A percentile compares a stretch with the other conserved stretches of the same genome.
These are phyloP conservation scores for Centroberyx gerrardi DNA, from an alignment of 2,797 vertebrate species.

Conservation along the genomic window DNA sequence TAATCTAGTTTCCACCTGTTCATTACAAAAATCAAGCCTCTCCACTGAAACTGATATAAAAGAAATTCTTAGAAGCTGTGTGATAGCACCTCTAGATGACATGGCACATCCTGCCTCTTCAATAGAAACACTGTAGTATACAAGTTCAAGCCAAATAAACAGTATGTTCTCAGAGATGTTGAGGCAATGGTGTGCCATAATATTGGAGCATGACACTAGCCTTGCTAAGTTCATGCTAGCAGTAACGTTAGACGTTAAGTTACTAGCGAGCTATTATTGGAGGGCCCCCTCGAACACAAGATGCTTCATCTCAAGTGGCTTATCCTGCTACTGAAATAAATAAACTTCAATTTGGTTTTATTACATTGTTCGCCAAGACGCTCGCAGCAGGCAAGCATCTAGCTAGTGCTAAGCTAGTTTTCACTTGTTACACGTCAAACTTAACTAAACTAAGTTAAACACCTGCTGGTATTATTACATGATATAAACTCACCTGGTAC, in stretches of 20 bases:
- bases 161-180: neutral
- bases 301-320: too few relatives aligned
- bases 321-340: too few relatives aligned
- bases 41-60: too few relatives aligned
- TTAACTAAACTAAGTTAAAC: neutral
- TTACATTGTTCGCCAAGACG: too few relatives aligned
- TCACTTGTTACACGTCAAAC: neutral
- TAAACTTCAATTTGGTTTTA: too few relatives aligned
- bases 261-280: neutral
- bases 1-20: too few relatives aligned
- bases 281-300: too few relatives aligned
- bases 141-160: neutral
- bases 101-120: neutral
- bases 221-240: neutral
- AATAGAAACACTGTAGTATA: neutral
- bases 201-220: neutral
- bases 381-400: neutral
- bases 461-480: neutral
- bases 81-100: neutral
- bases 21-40: too few relatives aligned
- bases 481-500: slow-evolving; percentile 87
- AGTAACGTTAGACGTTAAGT: neutral
- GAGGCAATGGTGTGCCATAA: neutral
- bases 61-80: too few relatives aligned
- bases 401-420: neutral